These are phyloP conservation scores for Xenopus laevis DNA, from an alignment of 2,113 vertebrate species.

Conservation along the genomic window DNA sequence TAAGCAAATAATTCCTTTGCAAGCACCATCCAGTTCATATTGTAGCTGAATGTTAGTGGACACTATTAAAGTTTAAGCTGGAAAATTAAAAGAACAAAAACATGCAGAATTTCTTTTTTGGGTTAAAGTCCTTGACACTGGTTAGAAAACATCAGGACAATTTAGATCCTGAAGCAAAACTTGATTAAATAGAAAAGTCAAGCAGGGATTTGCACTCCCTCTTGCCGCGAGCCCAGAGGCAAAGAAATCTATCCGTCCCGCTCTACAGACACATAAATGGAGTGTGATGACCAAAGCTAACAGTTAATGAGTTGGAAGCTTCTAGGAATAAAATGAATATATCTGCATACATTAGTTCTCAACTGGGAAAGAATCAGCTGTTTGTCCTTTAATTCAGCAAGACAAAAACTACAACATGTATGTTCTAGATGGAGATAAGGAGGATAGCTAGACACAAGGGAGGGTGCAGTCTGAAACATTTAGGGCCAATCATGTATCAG, in stretches of 20 bases:
- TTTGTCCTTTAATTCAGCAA: slow-evolving; percentile 18
- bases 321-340: slow-evolving; percentile 44
- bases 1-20: no score
- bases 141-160: slow-evolving; percentile 26
- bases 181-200: slow-evolving; percentile 36
- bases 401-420: slow-evolving; percentile 12
- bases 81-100: neutral
- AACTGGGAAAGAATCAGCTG: slow-evolving; percentile 24
- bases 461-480: no score
- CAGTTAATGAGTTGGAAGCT: slow-evolving; percentile 45
- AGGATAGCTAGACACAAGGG: neutral
- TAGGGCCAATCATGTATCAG: no score
- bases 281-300: slow-evolving; percentile 23
- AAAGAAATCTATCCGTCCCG: neutral
- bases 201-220: neutral
- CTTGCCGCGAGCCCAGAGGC: slow-evolving; percentile 26
- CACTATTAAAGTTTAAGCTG: neutral
- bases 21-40: no score
- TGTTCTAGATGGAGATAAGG: slow-evolving; percentile 25
- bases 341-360: slow-evolving; percentile 39
- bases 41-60: no score
- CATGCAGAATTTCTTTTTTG: neutral
- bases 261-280: slow-evolving; percentile 6
- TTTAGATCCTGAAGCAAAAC: slow-evolving; percentile 25
- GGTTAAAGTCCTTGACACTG: neutral